phyloP scores from a whole-genome alignment of 2,797 vertebrate genomes.

The Presbytis comata region DNA sequence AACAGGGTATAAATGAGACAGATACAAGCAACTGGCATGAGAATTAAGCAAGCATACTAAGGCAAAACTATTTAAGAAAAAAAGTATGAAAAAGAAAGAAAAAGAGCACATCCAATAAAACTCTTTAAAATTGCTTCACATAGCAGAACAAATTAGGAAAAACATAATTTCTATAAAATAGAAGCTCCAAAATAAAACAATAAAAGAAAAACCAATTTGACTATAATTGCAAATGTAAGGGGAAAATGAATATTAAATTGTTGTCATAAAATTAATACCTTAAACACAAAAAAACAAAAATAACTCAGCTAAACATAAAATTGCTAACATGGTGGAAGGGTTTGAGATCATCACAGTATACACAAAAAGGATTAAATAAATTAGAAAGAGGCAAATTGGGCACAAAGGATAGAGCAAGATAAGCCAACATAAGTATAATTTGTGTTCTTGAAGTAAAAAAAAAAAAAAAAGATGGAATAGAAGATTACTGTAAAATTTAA shows the following conservation, averaged over 20 bases:
- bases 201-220: neutral
- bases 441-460: neutral
- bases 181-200: neutral
- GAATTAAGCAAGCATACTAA: neutral
- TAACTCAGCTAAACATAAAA: neutral
- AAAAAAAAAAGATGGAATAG: neutral
- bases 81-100: neutral
- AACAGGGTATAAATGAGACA: neutral
- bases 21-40: neutral
- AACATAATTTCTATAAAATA: neutral
- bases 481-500: neutral
- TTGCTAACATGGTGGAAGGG: neutral
- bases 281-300: neutral
- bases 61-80: neutral
- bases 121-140: neutral
- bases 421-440: neutral
- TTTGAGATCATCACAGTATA: neutral
- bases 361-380: neutral
- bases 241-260: neutral
- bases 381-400: neutral
- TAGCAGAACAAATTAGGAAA: neutral
- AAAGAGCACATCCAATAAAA: neutral
- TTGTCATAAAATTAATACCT: neutral
- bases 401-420: neutral
- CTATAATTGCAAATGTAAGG: neutral